These are phyloP conservation scores for Actinia equina DNA, from an alignment of 64 coral and sea anemone species.

Conservation along the genomic window DNA sequence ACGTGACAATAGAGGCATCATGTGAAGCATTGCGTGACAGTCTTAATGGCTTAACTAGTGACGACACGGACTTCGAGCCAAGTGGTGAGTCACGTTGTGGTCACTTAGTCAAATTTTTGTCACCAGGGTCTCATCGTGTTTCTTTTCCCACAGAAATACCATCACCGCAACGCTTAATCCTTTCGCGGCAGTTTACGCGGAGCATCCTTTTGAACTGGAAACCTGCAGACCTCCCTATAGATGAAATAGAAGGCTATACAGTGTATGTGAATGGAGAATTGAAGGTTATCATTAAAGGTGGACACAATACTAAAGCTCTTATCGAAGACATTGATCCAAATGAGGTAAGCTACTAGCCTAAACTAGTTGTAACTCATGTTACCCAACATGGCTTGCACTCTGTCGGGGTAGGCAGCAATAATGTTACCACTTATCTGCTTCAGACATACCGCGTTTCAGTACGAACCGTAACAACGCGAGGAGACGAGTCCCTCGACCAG, in stretches of 20 bases:
- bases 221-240: conserved; percentile 59
- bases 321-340: conserved; percentile 84
- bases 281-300: conserved; percentile 72
- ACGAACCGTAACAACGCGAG: conserved; percentile 66
- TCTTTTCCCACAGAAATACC: conserved; percentile 61
- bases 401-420: background rate
- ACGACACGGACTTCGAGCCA: conserved; percentile 76
- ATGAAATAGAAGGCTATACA: conserved; percentile 86
- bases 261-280: conserved; percentile 93
- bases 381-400: background rate
- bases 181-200: conserved; percentile 77
- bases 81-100: conserved; percentile 42
- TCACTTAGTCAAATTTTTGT: background rate
- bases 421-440: background rate
- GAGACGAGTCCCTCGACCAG: conserved; percentile 74
- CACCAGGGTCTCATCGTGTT: background rate
- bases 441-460: conserved; percentile 94
- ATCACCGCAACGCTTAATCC: conserved; percentile 69
- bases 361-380: no score
- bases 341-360: conserved; percentile 21
- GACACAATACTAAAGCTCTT: conserved; percentile 80
- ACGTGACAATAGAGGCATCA: conserved; percentile 40
- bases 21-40: conserved; percentile 48
- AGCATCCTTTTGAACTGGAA: conserved; percentile 91
- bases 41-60: conserved; percentile 71